Base-by-base conservation (phyloP, 2,888 invertebrate species). In the Petrophora chlorosata region DNA sequence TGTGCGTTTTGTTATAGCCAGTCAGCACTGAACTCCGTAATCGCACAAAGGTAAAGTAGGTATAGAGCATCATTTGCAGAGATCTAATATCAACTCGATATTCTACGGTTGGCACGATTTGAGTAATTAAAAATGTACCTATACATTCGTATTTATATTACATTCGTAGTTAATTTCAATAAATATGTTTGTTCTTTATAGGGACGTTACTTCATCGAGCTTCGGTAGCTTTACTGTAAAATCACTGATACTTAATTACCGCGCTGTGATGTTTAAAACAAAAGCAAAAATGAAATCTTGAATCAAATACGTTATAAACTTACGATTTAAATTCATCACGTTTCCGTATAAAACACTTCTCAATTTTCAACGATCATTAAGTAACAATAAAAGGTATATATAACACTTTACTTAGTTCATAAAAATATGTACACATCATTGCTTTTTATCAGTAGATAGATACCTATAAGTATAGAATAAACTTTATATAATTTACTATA, bases 391-490 rank as follows among this genome's bases (percentile, higher is more conserved):
- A 71, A 34, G 33, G 34, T 50, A 50, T 38, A 50, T 38, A 49
- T 73, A 59, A 56, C 67, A 69, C 75, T 53, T 70, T 68, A 69
- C 67, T 69, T 75, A 78, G 70, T 67, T 70, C 70, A 70, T 73
- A 79, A 76, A 67, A 57, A 79, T 82, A 85, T 86, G 72, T 86
- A 85, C 85, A 85, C 67, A 79, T 79, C 76, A 86, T 85, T 86
- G 83, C 84, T 87, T 85, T 80, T 55, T 68, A 66, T 71, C 73
- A 70, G 73, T 73, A 74, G 56, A 66, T 73, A 76, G 66, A 61
- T 64, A 66, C 52, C 47, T 47, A 48, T 56, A 63, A 43, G 46
- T 47, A 57, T 50, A 67, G 69, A 66, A 71, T 73, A 73, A 69
- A 59, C 61, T 68, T 70, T 60, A 73, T 73, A 72, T 70, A 73